Evolutionary conservation across 1,140 invertebrate species (phyloP).

Genomic region (Chironomus striatipennis): DNA sequence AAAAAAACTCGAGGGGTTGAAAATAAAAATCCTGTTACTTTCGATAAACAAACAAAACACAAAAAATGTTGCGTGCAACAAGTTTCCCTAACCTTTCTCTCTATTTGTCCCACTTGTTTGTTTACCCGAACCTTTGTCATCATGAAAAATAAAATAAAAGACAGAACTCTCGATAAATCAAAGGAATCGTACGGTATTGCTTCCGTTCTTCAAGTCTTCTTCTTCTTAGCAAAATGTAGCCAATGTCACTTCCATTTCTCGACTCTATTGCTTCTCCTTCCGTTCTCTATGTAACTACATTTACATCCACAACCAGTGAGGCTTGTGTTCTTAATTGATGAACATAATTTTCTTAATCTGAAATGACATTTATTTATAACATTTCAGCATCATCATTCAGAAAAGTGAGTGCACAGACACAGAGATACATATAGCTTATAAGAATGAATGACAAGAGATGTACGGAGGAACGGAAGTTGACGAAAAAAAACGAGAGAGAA

Average conservation of each 20-base stretch:
- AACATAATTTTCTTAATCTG: slow-evolving; percentile 22
- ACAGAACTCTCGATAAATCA: background rate
- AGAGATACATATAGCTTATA: background rate
- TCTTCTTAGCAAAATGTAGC: background rate
- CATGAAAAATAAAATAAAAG: background rate
- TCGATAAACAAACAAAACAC: background rate
- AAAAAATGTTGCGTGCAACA: slow-evolving; percentile 23
- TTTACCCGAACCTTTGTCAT: background rate
- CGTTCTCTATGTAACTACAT: background rate
- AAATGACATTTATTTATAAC: slow-evolving; percentile 23
- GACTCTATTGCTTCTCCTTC: background rate
- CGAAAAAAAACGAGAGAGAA: background rate
- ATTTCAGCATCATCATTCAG: too few species aligned
- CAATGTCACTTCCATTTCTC: background rate
- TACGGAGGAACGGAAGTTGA: slow-evolving; percentile 21
- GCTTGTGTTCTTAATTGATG: slow-evolving; percentile 17
- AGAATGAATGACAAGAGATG: background rate
- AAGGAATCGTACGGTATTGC: slow-evolving; percentile 2
- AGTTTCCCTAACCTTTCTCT: slow-evolving; percentile 12
- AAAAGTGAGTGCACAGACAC: background rate
- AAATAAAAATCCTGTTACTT: background rate
- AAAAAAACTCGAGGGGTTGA: background rate
- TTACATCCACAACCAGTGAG: background rate
- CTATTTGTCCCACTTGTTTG: background rate
- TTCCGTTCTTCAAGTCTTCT: background rate